Percentiles rank a stretch among this genome's conserved stretches.
phyloP scores from a whole-genome alignment of 2,888 invertebrate species.

The Gibbula magus region DNA sequence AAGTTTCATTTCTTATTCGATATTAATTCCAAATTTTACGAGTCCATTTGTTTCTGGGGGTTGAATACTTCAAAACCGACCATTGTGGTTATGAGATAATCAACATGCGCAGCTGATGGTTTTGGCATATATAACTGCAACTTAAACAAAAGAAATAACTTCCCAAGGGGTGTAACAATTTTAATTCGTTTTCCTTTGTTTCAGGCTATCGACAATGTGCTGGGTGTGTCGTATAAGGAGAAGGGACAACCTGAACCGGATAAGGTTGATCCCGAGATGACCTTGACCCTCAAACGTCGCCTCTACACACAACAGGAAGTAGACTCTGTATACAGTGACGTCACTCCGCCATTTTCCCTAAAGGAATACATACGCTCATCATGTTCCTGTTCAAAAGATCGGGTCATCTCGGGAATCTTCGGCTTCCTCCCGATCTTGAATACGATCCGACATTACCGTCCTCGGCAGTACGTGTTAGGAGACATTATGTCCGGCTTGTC shows the following conservation, averaged over 20 bases:
- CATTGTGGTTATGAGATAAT: too few relatives aligned
- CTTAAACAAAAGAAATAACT: too few relatives aligned
- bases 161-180: too few relatives aligned
- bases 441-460: conserved; percentile 18
- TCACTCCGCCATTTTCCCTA: neutral
- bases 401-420: neutral
- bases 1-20: too few relatives aligned
- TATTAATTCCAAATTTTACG: too few relatives aligned
- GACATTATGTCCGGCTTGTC: conserved; percentile 66
- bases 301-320: conserved; percentile 3
- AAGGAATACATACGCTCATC: neutral
- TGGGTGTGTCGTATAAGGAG: neutral
- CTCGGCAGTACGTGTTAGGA: conserved; percentile 42
- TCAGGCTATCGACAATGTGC: neutral
- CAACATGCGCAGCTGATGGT: too few relatives aligned
- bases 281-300: conserved; percentile 3
- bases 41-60: too few relatives aligned
- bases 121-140: too few relatives aligned
- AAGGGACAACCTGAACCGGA: too few relatives aligned
- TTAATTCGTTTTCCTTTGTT: neutral
- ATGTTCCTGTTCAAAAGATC: conserved; percentile 19
- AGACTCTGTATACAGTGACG: neutral
- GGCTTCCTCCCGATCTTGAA: conserved; percentile 21
- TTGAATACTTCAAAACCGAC: too few relatives aligned
- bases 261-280: neutral